Base-by-base conservation (phyloP, 1,140 invertebrate species). In the Lasioglossum albipes region DNA sequence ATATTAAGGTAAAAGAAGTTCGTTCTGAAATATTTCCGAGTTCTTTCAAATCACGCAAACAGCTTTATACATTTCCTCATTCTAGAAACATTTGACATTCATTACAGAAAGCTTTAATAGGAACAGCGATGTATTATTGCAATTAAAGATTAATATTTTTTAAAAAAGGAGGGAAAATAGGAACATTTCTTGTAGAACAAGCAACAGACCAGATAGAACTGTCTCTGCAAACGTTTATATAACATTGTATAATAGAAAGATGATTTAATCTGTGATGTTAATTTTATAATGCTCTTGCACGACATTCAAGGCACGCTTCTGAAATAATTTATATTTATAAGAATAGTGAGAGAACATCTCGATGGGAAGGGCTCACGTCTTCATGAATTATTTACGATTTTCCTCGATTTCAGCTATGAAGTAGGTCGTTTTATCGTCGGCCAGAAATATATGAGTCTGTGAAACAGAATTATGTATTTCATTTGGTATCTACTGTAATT, bases 121-220 rank as follows among this genome's bases (percentile, higher is more conserved):
- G 75, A 76, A 76, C 75, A 45, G 75, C 41, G 75, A 49, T n/a
- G 68, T 67, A 57, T 76, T 59, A 76, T 76, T 75, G 74, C 74
- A 75, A 1, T 42, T 69, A 59, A 42, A 41, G 57, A 68, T 76
- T 68, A 66, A n/a, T 68, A 31, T 76, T 76, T 49, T 41, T 10
- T 27, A 31, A 41, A 13, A 2, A 16, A 20, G 6, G n/a, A 6
- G 6, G 36, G 49, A 45, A 70, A 77, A 77, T 77, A 71, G 75
- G 75, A 77, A 77, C 75, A 69, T 71, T 45, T 77, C 31, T 75
- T n/a, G 20, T 10, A 20, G 5, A 49, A 49, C 27, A 61, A 27
- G 36, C 31, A 18, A 49, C 7, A 18, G 18, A 13, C 73, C 57
- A 62, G 41, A 20, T 52, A 52, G 41, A 70, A 71, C 13, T 49